Evolutionary conservation across 2,888 invertebrate species (phyloP).

Genomic region (Orthosia gothica): DNA sequence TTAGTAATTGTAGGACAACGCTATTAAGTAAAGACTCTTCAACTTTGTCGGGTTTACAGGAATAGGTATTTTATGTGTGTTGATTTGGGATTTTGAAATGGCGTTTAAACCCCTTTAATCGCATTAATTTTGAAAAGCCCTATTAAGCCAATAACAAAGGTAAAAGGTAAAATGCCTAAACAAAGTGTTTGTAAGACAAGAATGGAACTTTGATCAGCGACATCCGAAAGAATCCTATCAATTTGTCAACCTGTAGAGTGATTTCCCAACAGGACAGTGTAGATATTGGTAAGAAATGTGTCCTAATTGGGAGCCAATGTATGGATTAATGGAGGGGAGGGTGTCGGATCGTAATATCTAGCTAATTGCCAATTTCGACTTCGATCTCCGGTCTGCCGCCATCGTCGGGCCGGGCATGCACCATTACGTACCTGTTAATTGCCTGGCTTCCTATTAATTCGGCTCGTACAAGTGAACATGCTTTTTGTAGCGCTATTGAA

Average conservation of each 20-base stretch:
- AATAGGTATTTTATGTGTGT: constrained; percentile 14
- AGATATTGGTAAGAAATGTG: constrained; percentile 66
- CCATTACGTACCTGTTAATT: constrained; percentile 78
- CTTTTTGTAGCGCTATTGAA: constrained; percentile 52
- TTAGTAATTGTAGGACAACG: too few relatives aligned
- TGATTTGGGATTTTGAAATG: constrained; percentile 24
- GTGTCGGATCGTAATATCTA: constrained; percentile 77
- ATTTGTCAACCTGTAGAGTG: constrained; percentile 71
- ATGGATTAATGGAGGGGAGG: constrained; percentile 69
- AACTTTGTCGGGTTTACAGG: constrained; percentile 2
- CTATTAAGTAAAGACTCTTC: background rate
- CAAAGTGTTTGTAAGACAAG: background rate
- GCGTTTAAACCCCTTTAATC: constrained; percentile 21
- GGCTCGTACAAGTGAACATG: constrained; percentile 64
- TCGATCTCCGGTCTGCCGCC: constrained; percentile 85
- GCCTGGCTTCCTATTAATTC: constrained; percentile 71
- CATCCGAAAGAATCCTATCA: background rate
- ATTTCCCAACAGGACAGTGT: constrained; percentile 60
- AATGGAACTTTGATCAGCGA: background rate
- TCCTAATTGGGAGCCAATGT: constrained; percentile 66
- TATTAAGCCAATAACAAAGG: constrained; percentile 1
- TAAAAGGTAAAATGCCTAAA: too few relatives aligned
- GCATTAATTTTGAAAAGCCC: constrained; percentile 16
- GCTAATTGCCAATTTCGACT: constrained; percentile 88
- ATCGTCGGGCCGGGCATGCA: constrained; percentile 73